Evolutionary conservation across 2,888 invertebrate species (phyloP).

Genomic region (Pterostichus madidus): DNA sequence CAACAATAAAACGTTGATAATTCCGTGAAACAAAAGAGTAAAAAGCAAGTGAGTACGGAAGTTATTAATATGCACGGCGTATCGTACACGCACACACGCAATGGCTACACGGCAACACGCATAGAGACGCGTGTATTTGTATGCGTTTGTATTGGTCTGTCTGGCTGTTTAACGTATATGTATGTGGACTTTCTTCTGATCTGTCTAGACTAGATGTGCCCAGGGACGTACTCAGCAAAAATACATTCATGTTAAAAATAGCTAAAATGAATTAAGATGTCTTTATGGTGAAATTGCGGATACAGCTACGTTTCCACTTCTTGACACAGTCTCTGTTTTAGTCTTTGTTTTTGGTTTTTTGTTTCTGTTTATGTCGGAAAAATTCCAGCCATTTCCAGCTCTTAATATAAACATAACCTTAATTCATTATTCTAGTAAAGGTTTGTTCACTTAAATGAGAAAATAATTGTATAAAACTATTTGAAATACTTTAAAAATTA

Average conservation of each 20-base stretch:
- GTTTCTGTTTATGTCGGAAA: no score
- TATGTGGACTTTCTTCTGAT: conserved; percentile 57
- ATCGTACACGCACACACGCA: conserved; percentile 28
- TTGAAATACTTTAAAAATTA: no score
- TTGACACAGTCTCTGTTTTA: no score
- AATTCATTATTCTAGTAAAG: no score
- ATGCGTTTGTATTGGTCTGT: neutral
- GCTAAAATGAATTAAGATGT: no score
- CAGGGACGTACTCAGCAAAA: conserved; percentile 40
- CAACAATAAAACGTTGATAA: conserved; percentile 5
- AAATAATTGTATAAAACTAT: no score
- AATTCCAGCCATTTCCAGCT: no score
- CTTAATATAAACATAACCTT: no score
- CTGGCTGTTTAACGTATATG: conserved; percentile 31
- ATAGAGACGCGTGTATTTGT: neutral
- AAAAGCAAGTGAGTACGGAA: conserved; percentile 30
- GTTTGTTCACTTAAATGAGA: no score
- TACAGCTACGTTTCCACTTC: no score
- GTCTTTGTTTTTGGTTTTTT: no score
- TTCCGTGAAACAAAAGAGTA: conserved; percentile 35
- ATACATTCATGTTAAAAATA: neutral
- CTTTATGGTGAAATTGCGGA: no score
- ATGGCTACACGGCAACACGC: conserved; percentile 7
- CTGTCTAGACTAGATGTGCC: conserved; percentile 63
- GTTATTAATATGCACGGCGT: conserved; percentile 42